phyloP scores from a whole-genome alignment of 2,113 vertebrate genomes.

The Thunnus thynnus region DNA sequence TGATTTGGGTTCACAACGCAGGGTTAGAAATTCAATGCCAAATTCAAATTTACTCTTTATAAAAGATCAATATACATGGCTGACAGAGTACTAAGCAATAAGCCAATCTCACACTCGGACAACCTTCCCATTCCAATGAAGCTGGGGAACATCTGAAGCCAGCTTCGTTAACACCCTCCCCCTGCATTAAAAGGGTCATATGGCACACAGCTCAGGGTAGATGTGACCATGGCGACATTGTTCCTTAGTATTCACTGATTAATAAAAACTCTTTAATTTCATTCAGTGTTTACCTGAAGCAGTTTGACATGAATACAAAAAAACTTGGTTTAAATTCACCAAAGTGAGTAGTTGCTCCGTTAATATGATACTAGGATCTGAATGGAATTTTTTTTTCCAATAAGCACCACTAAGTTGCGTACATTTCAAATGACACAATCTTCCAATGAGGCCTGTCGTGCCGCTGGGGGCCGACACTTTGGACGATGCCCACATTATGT shows the following conservation, averaged over 20 bases:
- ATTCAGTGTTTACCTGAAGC: slow-evolving; percentile 83
- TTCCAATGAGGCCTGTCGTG: slow-evolving; percentile 30
- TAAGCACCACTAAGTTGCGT: slow-evolving; percentile 48
- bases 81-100: slow-evolving; percentile 40
- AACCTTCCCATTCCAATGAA: slow-evolving; percentile 32
- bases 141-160: slow-evolving; percentile 56
- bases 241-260: slow-evolving; percentile 61
- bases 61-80: slow-evolving; percentile 30
- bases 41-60: slow-evolving; percentile 53
- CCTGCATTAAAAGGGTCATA: slow-evolving; percentile 58
- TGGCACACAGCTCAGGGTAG: slow-evolving; percentile 71
- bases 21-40: slow-evolving; percentile 58
- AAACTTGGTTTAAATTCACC: slow-evolving; percentile 57
- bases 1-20: slow-evolving; percentile 70
- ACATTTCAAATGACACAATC: slow-evolving; percentile 36
- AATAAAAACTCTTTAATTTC: slow-evolving; percentile 63
- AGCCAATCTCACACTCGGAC: slow-evolving; percentile 51
- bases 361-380: slow-evolving; percentile 51
- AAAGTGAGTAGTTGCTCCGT: slow-evolving; percentile 70
- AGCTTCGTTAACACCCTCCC: slow-evolving; percentile 50
- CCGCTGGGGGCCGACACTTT: slow-evolving; percentile 28
- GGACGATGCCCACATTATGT: slow-evolving; percentile 44
- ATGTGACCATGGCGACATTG: slow-evolving; percentile 54
- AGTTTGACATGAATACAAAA: slow-evolving; percentile 77
- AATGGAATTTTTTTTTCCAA: slow-evolving; percentile 43